These are phyloP conservation scores for Drepana falcataria DNA, from an alignment of 2,888 invertebrate genomes.

Conservation along the genomic window DNA sequence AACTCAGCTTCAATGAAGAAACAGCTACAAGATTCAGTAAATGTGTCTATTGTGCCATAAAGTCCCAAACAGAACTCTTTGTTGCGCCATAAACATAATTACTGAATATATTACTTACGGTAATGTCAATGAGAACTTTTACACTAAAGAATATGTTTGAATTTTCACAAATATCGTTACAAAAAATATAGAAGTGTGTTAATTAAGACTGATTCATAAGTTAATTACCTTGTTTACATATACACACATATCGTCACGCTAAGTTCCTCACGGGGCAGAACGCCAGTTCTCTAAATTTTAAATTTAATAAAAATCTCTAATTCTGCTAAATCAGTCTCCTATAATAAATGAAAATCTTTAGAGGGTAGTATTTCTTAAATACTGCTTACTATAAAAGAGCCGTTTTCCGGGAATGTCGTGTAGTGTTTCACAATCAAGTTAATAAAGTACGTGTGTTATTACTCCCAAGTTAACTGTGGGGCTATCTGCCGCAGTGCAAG, in stretches of 20 bases:
- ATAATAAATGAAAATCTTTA: background rate
- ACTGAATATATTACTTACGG: background rate
- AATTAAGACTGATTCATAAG: no score
- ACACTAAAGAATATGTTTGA: background rate
- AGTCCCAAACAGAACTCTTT: background rate
- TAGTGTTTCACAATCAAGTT: slow-evolving; percentile 23
- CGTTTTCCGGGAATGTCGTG: slow-evolving; percentile 21
- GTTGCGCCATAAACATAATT: background rate
- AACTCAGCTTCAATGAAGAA: no score
- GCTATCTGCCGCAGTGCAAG: slow-evolving; percentile 6
- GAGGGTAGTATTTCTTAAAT: slow-evolving; percentile 24
- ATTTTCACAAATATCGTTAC: background rate
- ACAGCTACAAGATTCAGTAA: no score
- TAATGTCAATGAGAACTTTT: background rate
- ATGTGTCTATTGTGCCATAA: background rate
- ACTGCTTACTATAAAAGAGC: slow-evolving; percentile 19
- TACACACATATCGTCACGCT: no score
- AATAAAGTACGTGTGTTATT: slow-evolving; percentile 33
- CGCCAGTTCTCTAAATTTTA: no score
- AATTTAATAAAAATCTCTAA: no score
- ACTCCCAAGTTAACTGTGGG: slow-evolving; percentile 12
- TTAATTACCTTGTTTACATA: no score
- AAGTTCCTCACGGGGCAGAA: no score
- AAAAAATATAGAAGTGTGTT: no score
- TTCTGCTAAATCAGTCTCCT: no score